Base-by-base conservation (phyloP, 2,113 vertebrate species). In the Perca flavescens region DNA sequence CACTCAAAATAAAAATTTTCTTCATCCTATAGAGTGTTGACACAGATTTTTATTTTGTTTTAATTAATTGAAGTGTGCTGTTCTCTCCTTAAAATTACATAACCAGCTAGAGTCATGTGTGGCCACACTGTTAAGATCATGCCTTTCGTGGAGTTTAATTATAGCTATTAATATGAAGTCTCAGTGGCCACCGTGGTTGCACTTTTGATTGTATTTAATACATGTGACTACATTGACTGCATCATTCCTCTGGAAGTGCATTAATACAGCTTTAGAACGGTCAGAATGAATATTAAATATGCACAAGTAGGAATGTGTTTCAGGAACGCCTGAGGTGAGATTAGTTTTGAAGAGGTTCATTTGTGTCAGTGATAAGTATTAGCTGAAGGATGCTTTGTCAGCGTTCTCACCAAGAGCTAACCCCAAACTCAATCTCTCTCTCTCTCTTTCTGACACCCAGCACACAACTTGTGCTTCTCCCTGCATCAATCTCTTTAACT, bases 351-450 rank as follows among this genome's bases (percentile, higher is more conserved):
- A 84, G 77, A 71, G 64, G 74, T 86, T 85, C 46, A 57, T 82
- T 80, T 88, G 79, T 86, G 82, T 70, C 77, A 78, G 36, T 75
- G 76, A 85, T 81, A 62, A 75, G 58, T 53, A 66, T 80, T 80
- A 28, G 67, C 46, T 71, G 28, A 75, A 83, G 58, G 61, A 80
- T 86, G 85, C 85, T 88, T 86, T 46, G 86, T 88, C 89, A 91
- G 83, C 83, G 15, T 73, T 82, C 73, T 65, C 77, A 74, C 54
- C 43, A 79, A 78, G 61, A 47, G 60, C 79, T 68, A 78, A 82
- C 77, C 21, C 56, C 52, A 64, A 72, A 82, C 40, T 52, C 78
- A 82, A 86, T 88, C 75, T 85, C 53, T 61, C 17, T 22, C 17
- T 22, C 13, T 60, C 52, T 80, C 25, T 74, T 15, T 49, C 16